Percentiles rank a stretch among this genome's conserved stretches.
phyloP scores from a whole-genome alignment of 2,888 invertebrate species.

The Cerastoderma edule region DNA sequence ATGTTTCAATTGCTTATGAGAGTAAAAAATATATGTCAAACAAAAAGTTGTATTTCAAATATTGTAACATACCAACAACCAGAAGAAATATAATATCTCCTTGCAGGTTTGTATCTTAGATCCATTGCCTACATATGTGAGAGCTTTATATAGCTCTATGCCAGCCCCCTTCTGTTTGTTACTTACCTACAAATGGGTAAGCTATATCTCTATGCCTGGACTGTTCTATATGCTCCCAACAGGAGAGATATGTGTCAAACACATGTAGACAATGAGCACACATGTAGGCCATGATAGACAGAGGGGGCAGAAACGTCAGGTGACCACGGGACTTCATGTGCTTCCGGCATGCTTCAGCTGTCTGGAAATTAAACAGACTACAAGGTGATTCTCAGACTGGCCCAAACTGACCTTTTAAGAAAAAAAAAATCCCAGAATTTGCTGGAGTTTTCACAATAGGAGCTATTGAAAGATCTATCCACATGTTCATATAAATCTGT shows the following conservation, averaged over 20 bases:
- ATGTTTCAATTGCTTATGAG: too few relatives aligned
- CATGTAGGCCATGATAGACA: conserved; percentile 47
- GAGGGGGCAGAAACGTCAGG: conserved; percentile 37
- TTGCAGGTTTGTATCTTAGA: too few relatives aligned
- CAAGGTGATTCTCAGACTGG: too few relatives aligned
- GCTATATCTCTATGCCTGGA: conserved; percentile 33
- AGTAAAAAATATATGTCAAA: too few relatives aligned
- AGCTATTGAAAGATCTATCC: not conserved
- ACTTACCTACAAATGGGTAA: conserved; percentile 52
- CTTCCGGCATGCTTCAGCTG: conserved; percentile 23
- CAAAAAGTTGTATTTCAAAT: too few relatives aligned
- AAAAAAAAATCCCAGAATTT: not conserved
- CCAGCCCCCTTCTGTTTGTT: too few relatives aligned
- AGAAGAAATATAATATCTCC: too few relatives aligned
- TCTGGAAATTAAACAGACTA: not conserved
- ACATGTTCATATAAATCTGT: not conserved
- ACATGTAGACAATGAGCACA: conserved; percentile 54
- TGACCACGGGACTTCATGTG: conserved; percentile 43
- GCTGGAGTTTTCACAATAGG: not conserved
- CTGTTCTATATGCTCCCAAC: conserved; percentile 44
- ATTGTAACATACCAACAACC: too few relatives aligned
- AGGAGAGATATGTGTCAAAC: conserved; percentile 34
- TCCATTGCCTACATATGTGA: too few relatives aligned
- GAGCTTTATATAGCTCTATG: too few relatives aligned
- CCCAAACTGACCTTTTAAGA: not conserved